Evolutionary conservation across 92 coral and sea anemone species (phyloP).

Genomic region (Phenganax marumi): DNA sequence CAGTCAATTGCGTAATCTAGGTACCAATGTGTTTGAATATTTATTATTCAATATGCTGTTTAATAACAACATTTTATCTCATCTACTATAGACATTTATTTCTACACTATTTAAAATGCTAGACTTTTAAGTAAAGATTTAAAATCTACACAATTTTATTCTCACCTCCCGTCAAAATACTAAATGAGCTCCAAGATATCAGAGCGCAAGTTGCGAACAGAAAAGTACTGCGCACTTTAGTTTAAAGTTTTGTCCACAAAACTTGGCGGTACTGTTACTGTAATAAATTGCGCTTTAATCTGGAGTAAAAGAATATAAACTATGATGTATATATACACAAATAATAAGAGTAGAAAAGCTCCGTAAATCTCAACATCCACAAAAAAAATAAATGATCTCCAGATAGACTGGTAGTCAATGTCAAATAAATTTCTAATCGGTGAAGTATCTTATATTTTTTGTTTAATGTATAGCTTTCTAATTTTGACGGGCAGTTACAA

Average conservation of each 20-base stretch:
- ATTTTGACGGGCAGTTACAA: slow-evolving; percentile 4
- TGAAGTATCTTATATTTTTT: no score
- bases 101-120: slow-evolving; percentile 34
- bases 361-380: no score
- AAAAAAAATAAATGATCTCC: not conserved
- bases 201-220: not conserved
- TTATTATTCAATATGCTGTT: slow-evolving; percentile 14
- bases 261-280: no score
- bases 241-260: no score
- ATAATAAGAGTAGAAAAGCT: no score
- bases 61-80: slow-evolving; percentile 17
- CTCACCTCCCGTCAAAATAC: not conserved
- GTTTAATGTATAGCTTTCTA: not conserved
- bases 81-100: slow-evolving; percentile 31
- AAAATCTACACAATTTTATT: slow-evolving; percentile 2
- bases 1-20: no score
- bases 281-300: no score
- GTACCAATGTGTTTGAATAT: not conserved
- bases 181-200: not conserved
- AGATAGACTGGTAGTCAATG: no score
- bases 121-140: not conserved
- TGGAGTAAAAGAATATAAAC: no score
- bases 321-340: no score
- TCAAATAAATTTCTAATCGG: no score
- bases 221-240: no score